Evolutionary conservation across 2,113 vertebrate species (phyloP).

Genomic region (Phaethornis superciliosus): DNA sequence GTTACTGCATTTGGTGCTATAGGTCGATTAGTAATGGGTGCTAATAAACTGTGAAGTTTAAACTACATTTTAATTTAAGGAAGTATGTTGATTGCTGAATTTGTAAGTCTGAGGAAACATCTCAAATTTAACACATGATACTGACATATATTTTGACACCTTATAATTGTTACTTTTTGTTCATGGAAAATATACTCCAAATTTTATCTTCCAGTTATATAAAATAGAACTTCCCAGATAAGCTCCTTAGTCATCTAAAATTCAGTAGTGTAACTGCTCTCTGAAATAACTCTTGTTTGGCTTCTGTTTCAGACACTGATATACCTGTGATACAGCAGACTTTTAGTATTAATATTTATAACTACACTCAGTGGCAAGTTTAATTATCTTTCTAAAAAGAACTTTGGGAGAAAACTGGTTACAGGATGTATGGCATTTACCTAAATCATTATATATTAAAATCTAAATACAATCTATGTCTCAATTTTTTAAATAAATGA

Average conservation of each 20-base stretch:
- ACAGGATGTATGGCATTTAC: neutral
- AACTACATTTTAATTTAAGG: neutral
- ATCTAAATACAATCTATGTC: neutral
- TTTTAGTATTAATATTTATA: neutral
- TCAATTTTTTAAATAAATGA: neutral
- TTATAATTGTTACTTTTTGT: neutral
- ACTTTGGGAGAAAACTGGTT: neutral
- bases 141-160: neutral
- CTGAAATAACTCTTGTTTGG: neutral
- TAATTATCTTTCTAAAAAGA: neutral
- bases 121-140: neutral
- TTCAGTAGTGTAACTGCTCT: neutral
- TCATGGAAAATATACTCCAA: neutral
- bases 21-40: neutral
- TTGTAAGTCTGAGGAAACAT: neutral
- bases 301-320: neutral
- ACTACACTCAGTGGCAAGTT: neutral
- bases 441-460: neutral
- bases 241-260: neutral
- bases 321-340: neutral
- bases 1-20: neutral
- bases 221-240: neutral
- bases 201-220: neutral
- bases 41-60: neutral
- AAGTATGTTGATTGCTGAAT: neutral